These are phyloP conservation scores for Hyposoter dolosus DNA, from an alignment of 2,888 invertebrate species.

Conservation along the genomic window DNA sequence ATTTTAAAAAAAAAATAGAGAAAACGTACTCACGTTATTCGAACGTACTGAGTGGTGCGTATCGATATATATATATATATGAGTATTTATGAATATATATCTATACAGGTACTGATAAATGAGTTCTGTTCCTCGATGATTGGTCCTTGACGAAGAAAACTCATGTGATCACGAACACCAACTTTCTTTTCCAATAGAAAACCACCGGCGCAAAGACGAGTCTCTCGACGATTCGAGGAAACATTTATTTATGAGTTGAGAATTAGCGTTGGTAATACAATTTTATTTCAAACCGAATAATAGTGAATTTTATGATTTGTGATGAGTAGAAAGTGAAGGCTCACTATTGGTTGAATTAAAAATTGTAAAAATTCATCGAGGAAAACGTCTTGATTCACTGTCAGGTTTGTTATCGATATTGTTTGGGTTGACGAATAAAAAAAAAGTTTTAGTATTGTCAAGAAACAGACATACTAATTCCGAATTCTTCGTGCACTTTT, in stretches of 20 bases:
- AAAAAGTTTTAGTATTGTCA: not conserved
- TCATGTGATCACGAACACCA: constrained; percentile 83
- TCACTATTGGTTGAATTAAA: not conserved
- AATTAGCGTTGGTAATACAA: constrained; percentile 35
- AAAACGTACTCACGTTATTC: constrained; percentile 49
- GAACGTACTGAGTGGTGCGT: not conserved
- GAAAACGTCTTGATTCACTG: not conserved
- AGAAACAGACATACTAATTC: not conserved
- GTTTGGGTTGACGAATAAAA: not conserved
- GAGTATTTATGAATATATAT: constrained; percentile 20
- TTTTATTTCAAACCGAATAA: not conserved
- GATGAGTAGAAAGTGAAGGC: not conserved
- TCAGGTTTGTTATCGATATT: not conserved
- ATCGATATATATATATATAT: constrained; percentile 5
- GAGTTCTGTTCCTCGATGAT: constrained; percentile 71
- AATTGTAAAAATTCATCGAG: constrained; percentile 22
- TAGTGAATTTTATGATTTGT: not conserved
- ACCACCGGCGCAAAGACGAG: constrained; percentile 79
- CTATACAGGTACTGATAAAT: constrained; percentile 50
- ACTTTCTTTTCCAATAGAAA: constrained; percentile 83
- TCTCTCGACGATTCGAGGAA: constrained; percentile 80
- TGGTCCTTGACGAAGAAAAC: constrained; percentile 30
- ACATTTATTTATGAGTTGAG: constrained; percentile 79
- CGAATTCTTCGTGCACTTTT: not conserved
- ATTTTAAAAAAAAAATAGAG: not conserved